phyloP scores from a whole-genome alignment of 2,888 invertebrate genomes.

The Nemoura dubitans region DNA sequence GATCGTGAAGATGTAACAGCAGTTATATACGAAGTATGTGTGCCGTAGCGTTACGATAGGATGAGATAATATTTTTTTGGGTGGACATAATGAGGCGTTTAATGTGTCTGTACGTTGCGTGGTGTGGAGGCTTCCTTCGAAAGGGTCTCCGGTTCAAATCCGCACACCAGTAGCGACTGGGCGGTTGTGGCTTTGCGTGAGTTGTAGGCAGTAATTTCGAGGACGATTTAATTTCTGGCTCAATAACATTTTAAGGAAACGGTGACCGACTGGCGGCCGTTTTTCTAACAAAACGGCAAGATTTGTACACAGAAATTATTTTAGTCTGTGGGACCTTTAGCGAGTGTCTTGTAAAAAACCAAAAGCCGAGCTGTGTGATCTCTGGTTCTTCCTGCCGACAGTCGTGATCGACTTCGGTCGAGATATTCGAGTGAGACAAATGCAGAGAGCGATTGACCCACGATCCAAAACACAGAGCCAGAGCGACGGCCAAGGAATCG shows the following conservation, averaged over 20 bases:
- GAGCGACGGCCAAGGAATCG: too few species aligned
- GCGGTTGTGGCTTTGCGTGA: not conserved
- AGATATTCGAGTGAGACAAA: constrained; percentile 12
- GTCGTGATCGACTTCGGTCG: not conserved
- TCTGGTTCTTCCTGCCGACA: not conserved
- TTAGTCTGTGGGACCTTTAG: not conserved
- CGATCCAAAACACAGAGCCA: not conserved
- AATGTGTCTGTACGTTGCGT: not conserved
- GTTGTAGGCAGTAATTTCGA: not conserved
- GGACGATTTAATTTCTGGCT: not conserved
- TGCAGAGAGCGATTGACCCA: not conserved
- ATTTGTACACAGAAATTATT: not conserved
- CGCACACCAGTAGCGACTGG: not conserved
- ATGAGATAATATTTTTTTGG: not conserved
- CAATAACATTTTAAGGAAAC: not conserved
- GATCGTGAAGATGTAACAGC: not conserved
- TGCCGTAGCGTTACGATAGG: not conserved
- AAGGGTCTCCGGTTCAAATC: not conserved
- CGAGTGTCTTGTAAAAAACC: not conserved
- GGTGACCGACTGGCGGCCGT: not conserved
- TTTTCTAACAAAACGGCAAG: not conserved
- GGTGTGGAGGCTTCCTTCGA: not conserved
- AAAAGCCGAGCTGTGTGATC: not conserved
- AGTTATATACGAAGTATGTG: not conserved
- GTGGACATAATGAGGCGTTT: not conserved